Conservation (phyloP, 2,888 invertebrate species). For the Polia nebulosa region DNA sequence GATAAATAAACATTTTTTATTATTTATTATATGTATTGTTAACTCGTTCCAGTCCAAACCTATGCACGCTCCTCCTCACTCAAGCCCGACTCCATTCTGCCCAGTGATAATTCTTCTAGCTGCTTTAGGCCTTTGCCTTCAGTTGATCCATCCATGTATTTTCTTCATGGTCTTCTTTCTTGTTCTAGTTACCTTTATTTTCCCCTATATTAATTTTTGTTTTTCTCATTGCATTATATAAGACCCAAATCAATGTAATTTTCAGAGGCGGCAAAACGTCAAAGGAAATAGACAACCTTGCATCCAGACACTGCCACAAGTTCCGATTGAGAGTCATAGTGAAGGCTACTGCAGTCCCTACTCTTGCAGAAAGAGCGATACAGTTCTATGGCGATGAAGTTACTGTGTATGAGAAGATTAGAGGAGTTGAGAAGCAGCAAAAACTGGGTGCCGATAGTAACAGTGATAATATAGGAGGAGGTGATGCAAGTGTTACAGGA, state of each 20-base stretch:
- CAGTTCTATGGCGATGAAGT: slow-evolving; percentile 73
- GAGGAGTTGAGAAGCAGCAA: slow-evolving; percentile 24
- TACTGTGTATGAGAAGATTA: slow-evolving; percentile 67
- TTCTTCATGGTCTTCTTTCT: not conserved
- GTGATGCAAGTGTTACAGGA: not conserved
- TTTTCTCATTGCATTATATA: no score
- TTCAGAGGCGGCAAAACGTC: slow-evolving; percentile 86
- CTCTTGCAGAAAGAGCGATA: slow-evolving; percentile 72
- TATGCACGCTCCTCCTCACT: no score
- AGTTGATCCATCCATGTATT: not conserved
- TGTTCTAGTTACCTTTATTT: not conserved
- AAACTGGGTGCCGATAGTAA: slow-evolving; percentile 1
- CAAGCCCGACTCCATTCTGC: no score
- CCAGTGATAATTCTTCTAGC: not conserved
- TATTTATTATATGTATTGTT: no score
- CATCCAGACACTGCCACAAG: slow-evolving; percentile 87
- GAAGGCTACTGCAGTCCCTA: slow-evolving; percentile 73
- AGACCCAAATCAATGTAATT: not conserved
- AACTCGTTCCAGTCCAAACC: no score
- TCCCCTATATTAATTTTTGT: no score
- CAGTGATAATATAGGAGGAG: not conserved
- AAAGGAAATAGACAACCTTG: slow-evolving; percentile 83
- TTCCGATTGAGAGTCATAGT: slow-evolving; percentile 84
- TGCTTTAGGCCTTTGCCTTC: not conserved
- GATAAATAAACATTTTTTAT: no score